Evolutionary conservation across 2,797 vertebrate genomes (phyloP), one percentile per base, ranked within the genome.

Genomic region (Xiphorhynchus erythropygius): DNA sequence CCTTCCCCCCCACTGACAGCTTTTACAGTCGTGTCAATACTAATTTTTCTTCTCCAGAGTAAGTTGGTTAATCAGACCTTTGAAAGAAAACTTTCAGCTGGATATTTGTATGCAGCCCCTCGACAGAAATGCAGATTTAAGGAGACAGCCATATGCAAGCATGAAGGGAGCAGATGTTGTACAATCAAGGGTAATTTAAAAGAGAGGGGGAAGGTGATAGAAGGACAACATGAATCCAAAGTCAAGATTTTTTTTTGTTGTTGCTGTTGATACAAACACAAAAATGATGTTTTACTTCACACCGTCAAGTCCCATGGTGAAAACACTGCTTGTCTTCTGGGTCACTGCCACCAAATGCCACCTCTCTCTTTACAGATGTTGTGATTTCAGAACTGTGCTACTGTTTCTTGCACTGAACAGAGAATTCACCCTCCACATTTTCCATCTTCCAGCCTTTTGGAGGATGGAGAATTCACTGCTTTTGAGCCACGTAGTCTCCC

Each of bases 111-210:
- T 94, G 95, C 96, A 94, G 77, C 89, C 95, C 81, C 81, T 93
- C 25, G n/a, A 96, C 85, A 97, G 94, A 95, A 95, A 95, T 71
- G 93, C 89, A 73, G 96, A 97, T 93, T 94, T 89, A 93, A 84
- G 86, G 93, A 95, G 82, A 91, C 84, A 95, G 96, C 91, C 96
- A 96, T 94, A 93, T 94, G 95, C 93, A 95, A 28, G 63, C 79
- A 83, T 46, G 94, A 96, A 95, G 95, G 96, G 89, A 96, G 94
- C 97, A 97, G 97, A 96, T 97, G 96, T 87, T 97, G 69, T 75
- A 89, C 82, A 92, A 95, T 96, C 96, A 96, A 89, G 85, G 73
- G 88, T 93, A 92, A 97, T 97, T 97, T 96, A 92, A 95, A 96
- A 96, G 93, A 90, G 85, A 94, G 91, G 80, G 87, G 86, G 90